phyloP scores from a whole-genome alignment of 1,140 invertebrate species.

The Sesamia nonagrioides region DNA sequence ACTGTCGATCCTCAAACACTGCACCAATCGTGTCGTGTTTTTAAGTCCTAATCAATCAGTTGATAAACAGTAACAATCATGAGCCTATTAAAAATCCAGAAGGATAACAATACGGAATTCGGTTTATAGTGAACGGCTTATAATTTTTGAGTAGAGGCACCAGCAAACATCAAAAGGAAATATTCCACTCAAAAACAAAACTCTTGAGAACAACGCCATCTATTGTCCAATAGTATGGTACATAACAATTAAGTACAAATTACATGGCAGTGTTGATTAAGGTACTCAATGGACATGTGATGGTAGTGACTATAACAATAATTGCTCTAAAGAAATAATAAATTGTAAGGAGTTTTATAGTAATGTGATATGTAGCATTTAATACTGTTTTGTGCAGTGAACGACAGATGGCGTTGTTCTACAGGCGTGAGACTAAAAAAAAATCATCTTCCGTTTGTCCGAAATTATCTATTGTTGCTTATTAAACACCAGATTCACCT shows the following conservation, averaged over 20 bases:
- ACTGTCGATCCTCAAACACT: too few species aligned
- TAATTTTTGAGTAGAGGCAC: too few species aligned
- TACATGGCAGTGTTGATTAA: not conserved
- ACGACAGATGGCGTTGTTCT: not conserved
- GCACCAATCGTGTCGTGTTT: too few species aligned
- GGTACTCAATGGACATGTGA: not conserved
- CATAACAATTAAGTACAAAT: not conserved
- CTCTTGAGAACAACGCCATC: constrained; percentile 20
- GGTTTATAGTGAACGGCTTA: too few species aligned
- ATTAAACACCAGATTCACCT: too few species aligned
- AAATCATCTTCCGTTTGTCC: not conserved
- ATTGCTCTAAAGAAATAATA: not conserved
- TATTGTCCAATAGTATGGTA: not conserved
- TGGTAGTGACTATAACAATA: not conserved
- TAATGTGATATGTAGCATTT: not conserved
- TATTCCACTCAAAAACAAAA: not conserved
- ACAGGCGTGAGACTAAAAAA: not conserved
- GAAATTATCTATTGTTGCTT: not conserved
- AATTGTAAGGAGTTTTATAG: not conserved
- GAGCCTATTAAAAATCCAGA: too few species aligned
- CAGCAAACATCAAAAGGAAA: too few species aligned
- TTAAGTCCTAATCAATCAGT: too few species aligned
- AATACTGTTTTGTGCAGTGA: not conserved
- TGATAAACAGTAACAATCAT: too few species aligned
- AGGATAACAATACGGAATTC: too few species aligned